Base-by-base conservation (phyloP, 2,888 invertebrate species). In the Lasius fuliginosus region DNA sequence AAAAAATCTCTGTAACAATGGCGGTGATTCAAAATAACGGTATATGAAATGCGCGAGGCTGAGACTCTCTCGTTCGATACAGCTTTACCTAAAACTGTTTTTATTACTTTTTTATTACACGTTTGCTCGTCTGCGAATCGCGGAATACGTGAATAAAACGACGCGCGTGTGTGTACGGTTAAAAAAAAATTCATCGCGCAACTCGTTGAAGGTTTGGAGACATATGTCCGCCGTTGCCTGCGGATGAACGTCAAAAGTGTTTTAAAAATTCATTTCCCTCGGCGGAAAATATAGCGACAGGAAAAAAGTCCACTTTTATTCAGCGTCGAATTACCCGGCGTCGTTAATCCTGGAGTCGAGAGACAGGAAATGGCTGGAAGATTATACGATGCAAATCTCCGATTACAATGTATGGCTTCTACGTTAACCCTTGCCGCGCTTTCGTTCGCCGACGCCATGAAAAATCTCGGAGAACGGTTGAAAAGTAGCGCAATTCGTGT, bases 321-420 rank as follows among this genome's bases (percentile, higher is more conserved):
- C 83, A 76, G 83, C 77, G 42, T 89, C 87, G 85, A 87, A 87
- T 89, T 87, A 89, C 85, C 69, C 27, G n/a, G 40, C 46, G 64
- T 69, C 81, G 79, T 77, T 82, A 49, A 79, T 68, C 33, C 68
- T 46, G 67, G 23, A 74, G 77, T 58, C 85, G 83, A 83, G 85
- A 76, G 81, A 69, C 69, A 71, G 79, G 71, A 79, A 75, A 71
- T 58, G 64, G 60, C 74, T 64, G 89, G 87, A 90, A 90, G 73
- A 81, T 89, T 90, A 90, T 90, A 87, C 89, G 83, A 86, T 83
- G 84, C 73, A 89, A 76, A 83, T 88, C 89, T 90, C 87, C 88
- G 88, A 90, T 90, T 90, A 90, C 89, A 85, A 86, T 71, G 74
- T 83, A 73, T 42, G 9, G 77, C 56, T 68, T 83, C 30, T 82